Base-by-base conservation (phyloP, 2,888 invertebrate species). In the Pandemis cinnamomeana region DNA sequence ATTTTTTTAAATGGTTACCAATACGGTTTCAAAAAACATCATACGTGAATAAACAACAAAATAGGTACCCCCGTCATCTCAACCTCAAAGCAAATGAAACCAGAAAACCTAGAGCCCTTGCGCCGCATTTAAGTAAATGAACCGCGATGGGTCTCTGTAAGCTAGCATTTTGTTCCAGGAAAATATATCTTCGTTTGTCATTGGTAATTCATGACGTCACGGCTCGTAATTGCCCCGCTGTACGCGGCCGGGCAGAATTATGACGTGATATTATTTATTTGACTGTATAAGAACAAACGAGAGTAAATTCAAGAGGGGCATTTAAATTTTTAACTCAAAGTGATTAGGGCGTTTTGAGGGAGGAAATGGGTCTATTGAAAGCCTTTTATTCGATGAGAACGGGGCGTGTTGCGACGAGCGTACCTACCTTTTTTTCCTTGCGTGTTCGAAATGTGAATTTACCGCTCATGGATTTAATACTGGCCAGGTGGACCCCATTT, bases 161-260 rank as follows among this genome's bases (percentile, higher is more conserved):
- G 42, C 46, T 27, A 46, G 67, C 11, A 1, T 1, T 44, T 0
- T 44, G 44, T 13, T 55, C 42, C 67, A 42, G 67, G 67, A 44
- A 55, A 67, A 64, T 64, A 64, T 27, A 44, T 66, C 15, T 36
- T 36, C 48, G 36, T 67, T 58, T 58, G 67, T 58, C 58, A 44
- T 13, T 67, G 53, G 51, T 67, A 58, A 67, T 67, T 58, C 58
- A 58, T 58, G 58, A 46, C 58, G 42, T 58, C 55, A 44, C 13
- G 7, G 11, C 11, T 42, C 55, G 11, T 20, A 67, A 64, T n/a
- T 48, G 67, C 27, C n/a, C 7, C 48, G n/a, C 36, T 15, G 48
- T 44, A 10, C 2, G 41, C 36, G 61, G 61, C n/a, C 10, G 15
- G n/a, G 36, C 42, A 42, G n/a, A n/a, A 42, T 61, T 41, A 41